phyloP scores from a whole-genome alignment of 1,140 invertebrate species.

The Sycophila sp. region DNA sequence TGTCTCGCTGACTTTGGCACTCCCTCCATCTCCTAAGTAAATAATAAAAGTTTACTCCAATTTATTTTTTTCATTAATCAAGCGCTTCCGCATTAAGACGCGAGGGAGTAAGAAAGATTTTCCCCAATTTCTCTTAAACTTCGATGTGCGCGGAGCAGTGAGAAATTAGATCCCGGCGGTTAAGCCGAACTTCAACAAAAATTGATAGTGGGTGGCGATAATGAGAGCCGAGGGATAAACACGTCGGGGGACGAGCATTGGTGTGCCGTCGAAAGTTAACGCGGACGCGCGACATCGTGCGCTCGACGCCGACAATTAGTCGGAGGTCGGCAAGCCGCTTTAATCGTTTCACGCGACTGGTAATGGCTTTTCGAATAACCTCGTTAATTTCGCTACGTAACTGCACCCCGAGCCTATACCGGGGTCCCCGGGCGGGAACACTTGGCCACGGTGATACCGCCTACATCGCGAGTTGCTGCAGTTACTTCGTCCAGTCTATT shows the following conservation, averaged over 20 bases:
- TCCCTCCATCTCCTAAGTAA: constrained; percentile 44
- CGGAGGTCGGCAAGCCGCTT: constrained; percentile 20
- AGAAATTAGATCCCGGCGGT: background rate
- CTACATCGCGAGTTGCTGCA: too few species aligned
- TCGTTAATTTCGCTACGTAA: constrained; percentile 29
- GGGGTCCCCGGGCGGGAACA: too few species aligned
- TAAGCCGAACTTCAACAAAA: background rate
- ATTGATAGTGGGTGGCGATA: background rate
- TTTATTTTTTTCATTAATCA: background rate
- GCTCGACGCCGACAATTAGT: constrained; percentile 28
- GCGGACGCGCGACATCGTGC: background rate
- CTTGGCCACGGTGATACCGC: too few species aligned
- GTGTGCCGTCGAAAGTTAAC: background rate
- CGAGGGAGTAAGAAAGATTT: too few species aligned
- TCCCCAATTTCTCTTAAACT: background rate
- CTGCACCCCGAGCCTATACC: too few species aligned
- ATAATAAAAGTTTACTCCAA: constrained; percentile 16
- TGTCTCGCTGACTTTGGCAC: constrained; percentile 51
- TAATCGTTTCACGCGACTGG: constrained; percentile 11
- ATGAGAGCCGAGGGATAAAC: background rate
- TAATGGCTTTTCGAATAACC: constrained; percentile 35
- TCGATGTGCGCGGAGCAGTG: background rate
- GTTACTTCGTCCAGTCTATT: too few species aligned
- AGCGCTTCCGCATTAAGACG: too few species aligned
- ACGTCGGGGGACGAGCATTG: background rate